Percentiles rank a stretch among this genome's conserved stretches.
phyloP scores from a whole-genome alignment of 2,888 invertebrate species.

The Arctia plantaginis region DNA sequence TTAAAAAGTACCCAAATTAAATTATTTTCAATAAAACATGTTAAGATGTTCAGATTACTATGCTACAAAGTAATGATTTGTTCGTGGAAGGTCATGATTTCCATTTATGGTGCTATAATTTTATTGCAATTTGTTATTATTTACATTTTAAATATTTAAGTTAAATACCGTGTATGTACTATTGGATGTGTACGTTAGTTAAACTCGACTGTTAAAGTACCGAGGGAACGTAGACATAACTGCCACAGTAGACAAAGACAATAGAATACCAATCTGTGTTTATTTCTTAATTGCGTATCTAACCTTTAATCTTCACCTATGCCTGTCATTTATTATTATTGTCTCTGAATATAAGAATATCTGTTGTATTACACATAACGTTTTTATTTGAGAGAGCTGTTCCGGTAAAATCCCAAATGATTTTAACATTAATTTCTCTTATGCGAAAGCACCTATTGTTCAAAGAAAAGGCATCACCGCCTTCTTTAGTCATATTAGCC shows the following conservation, averaged over 20 bases:
- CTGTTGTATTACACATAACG: not conserved
- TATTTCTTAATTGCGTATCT: slow-evolving; percentile 2
- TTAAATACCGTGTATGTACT: not conserved
- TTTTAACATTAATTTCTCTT: not conserved
- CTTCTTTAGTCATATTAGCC: not conserved
- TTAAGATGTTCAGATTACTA: not conserved
- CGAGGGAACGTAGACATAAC: not conserved
- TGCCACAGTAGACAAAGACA: not conserved
- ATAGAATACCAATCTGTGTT: not conserved
- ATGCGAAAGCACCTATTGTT: not conserved
- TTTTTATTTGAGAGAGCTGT: not conserved
- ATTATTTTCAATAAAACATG: not conserved
- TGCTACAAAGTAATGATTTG: no score
- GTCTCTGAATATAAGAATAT: not conserved
- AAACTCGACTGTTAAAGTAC: not conserved
- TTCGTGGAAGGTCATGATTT: no score
- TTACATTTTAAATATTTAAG: not conserved
- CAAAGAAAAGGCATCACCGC: not conserved
- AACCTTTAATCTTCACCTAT: not conserved
- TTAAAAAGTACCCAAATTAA: not conserved
- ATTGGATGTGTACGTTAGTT: not conserved
- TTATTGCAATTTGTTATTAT: not conserved
- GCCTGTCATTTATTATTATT: not conserved
- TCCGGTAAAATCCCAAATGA: not conserved
- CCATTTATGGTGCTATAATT: no score